These are phyloP conservation scores for Cerastoderma edule DNA, from an alignment of 2,888 invertebrate species.

Conservation along the genomic window DNA sequence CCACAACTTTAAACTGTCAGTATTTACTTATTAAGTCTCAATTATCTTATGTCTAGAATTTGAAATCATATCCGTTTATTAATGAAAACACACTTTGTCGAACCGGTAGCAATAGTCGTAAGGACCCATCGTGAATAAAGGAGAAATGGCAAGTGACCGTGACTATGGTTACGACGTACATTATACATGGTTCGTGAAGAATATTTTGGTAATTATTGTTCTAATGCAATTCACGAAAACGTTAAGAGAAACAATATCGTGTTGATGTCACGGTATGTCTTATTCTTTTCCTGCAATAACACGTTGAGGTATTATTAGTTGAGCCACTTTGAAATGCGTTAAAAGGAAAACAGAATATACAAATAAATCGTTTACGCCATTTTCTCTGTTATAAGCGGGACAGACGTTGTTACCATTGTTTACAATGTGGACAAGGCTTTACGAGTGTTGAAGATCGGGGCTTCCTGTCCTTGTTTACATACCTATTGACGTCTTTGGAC, in stretches of 20 bases:
- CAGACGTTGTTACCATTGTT: conserved; percentile 9
- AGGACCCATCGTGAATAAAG: too few species aligned
- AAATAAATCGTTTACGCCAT: not conserved
- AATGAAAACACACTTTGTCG: too few species aligned
- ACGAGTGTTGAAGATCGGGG: conserved; percentile 12
- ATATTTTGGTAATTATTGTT: too few species aligned
- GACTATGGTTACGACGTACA: too few species aligned
- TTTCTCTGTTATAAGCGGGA: not conserved
- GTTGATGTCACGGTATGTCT: not conserved
- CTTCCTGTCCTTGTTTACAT: conserved; percentile 19
- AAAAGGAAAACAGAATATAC: not conserved
- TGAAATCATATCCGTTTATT: too few species aligned
- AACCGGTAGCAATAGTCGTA: too few species aligned
- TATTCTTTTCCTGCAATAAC: not conserved
- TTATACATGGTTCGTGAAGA: too few species aligned
- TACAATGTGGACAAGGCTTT: conserved; percentile 17
- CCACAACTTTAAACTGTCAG: too few species aligned
- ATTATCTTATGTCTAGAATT: too few species aligned
- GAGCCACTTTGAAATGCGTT: not conserved
- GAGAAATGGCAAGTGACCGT: too few species aligned
- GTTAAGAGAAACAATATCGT: not conserved
- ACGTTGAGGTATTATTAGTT: not conserved
- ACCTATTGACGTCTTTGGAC: conserved; percentile 13
- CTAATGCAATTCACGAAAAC: too few species aligned
- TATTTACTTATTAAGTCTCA: too few species aligned